phyloP scores from a whole-genome alignment of 1,140 invertebrate genomes.

The Zaprionus taronus region DNA sequence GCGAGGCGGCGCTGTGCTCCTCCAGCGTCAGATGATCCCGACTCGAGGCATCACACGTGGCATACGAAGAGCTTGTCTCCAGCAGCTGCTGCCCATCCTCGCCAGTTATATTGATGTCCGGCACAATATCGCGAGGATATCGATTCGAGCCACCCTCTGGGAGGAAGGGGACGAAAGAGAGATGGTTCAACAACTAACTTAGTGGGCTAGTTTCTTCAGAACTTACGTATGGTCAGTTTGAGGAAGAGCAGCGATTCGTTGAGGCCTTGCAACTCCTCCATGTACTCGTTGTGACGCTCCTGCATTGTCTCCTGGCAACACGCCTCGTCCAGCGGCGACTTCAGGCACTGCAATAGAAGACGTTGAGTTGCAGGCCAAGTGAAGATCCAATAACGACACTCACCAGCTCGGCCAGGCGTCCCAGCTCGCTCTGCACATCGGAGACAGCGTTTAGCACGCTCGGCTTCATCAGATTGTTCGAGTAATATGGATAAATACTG shows the following conservation, averaged over 20 bases:
- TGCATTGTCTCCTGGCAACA: slow-evolving; percentile 80
- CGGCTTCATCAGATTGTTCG: slow-evolving; percentile 78
- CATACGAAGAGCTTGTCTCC: slow-evolving; percentile 62
- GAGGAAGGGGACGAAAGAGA: not conserved
- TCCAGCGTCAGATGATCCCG: slow-evolving; percentile 61
- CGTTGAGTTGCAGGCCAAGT: not conserved
- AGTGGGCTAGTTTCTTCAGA: too few relatives aligned
- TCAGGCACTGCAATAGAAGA: slow-evolving; percentile 56
- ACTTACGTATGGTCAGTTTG: slow-evolving; percentile 70
- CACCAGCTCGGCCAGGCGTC: slow-evolving; percentile 71
- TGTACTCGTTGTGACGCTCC: slow-evolving; percentile 66
- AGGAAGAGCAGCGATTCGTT: slow-evolving; percentile 66
- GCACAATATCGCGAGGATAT: slow-evolving; percentile 70
- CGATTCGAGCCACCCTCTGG: slow-evolving; percentile 71
- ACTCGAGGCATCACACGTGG: slow-evolving; percentile 55
- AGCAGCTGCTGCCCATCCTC: slow-evolving; percentile 71
- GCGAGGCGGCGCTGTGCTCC: slow-evolving; percentile 57
- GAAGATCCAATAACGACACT: not conserved
- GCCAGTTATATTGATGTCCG: slow-evolving; percentile 78
- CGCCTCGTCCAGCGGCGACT: slow-evolving; percentile 74
- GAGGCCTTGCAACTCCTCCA: slow-evolving; percentile 71
- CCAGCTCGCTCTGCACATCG: slow-evolving; percentile 77
- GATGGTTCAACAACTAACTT: not conserved
- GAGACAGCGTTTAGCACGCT: slow-evolving; percentile 78
- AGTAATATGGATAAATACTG: slow-evolving; percentile 79